Conservation (phyloP, 2,888 invertebrate genomes). For the Xestoiulus laeticollis region DNA sequence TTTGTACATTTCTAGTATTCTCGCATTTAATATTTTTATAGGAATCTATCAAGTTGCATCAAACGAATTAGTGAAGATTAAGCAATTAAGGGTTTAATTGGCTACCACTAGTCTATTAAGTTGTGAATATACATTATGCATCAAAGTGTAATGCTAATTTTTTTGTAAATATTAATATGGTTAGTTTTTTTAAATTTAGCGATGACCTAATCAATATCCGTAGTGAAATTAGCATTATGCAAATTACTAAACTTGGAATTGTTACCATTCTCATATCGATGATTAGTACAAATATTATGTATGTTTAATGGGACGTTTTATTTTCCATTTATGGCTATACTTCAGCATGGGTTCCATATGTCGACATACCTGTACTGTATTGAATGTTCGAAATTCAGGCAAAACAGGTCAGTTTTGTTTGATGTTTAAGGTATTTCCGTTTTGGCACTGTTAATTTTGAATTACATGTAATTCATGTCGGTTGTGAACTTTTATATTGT, state of each 20-base stretch:
- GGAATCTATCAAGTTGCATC: background rate
- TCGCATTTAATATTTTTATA: background rate
- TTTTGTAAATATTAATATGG: background rate
- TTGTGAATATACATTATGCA: background rate
- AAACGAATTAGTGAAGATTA: background rate
- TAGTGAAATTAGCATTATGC: background rate
- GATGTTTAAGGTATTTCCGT: too few species aligned
- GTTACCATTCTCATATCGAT: background rate
- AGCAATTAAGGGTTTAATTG: background rate
- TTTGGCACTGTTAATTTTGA: too few species aligned
- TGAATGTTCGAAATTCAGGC: too few species aligned
- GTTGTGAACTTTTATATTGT: too few species aligned
- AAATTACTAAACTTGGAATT: background rate
- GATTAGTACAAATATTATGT: background rate
- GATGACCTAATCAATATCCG: too few species aligned
- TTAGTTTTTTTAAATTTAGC: background rate
- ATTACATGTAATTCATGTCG: too few species aligned
- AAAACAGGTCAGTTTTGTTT: too few species aligned
- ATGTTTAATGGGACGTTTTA: background rate
- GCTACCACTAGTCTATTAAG: background rate
- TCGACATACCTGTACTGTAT: too few species aligned
- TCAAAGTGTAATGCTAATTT: background rate
- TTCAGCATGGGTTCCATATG: too few species aligned
- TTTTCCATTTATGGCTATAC: too few species aligned
- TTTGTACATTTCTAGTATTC: background rate